phyloP scores from a whole-genome alignment of 35 echinoderm and acorn worm species.

The Ophiothrix spiculata region DNA sequence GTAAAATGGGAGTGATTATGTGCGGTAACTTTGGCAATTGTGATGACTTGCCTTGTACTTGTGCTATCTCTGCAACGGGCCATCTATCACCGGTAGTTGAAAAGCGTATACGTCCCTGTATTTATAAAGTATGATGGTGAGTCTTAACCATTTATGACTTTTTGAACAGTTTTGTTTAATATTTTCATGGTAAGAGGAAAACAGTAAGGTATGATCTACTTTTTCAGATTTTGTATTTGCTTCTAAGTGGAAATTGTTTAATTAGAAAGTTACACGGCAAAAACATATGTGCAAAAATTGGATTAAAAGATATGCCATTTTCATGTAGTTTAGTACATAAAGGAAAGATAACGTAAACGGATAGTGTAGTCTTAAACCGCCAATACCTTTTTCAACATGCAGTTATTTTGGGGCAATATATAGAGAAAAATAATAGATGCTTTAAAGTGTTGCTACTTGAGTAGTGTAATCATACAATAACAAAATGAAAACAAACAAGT shows the following conservation, averaged over 20 bases:
- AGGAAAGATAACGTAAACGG: neutral
- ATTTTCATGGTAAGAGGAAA: neutral
- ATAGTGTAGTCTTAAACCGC: neutral
- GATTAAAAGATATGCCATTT: neutral
- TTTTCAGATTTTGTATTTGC: no score
- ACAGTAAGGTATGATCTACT: neutral
- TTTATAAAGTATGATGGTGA: neutral
- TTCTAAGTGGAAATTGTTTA: neutral
- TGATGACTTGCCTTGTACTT: neutral
- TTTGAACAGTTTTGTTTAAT: no score
- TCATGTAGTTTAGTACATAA: no score
- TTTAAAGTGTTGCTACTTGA: neutral
- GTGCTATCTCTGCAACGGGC: neutral
- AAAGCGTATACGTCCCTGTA: neutral
- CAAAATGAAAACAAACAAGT: neutral
- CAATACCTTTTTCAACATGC: no score
- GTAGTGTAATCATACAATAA: neutral
- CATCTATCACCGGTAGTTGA: neutral
- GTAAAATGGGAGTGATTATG: no score
- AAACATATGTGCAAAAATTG: neutral
- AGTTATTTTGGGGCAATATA: neutral
- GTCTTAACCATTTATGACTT: no score
- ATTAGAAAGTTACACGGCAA: neutral
- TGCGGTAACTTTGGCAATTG: no score
- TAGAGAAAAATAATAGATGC: neutral